These are phyloP conservation scores for Acipenser ruthenus DNA, from an alignment of 2,797 vertebrate genomes.

Conservation along the genomic window DNA sequence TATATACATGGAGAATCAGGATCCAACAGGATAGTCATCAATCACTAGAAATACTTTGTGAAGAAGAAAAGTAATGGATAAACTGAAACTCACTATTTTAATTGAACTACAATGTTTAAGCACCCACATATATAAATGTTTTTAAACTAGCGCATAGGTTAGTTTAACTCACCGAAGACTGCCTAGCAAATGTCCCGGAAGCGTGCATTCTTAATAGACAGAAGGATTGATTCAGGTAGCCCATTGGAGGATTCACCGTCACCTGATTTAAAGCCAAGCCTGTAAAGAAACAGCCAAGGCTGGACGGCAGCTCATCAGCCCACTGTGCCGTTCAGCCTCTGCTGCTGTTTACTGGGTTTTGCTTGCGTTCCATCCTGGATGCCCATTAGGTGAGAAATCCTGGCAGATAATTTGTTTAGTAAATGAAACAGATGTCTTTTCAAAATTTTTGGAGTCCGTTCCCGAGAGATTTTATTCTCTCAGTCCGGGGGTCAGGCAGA, in stretches of 20 bases:
- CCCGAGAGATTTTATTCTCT: constrained; percentile 38
- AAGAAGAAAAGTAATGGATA: no score
- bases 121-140: not conserved
- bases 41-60: no score
- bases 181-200: constrained; percentile 28
- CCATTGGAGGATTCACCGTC: constrained; percentile 8
- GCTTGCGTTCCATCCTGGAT: constrained; percentile 26
- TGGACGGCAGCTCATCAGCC: constrained; percentile 15
- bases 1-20: no score
- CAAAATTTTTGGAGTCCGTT: constrained; percentile 32
- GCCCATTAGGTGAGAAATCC: constrained; percentile 46
- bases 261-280: constrained; percentile 14
- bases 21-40: no score
- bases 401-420: constrained; percentile 59
- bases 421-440: constrained; percentile 68
- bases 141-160: constrained; percentile 8
- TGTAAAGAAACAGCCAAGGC: constrained; percentile 11
- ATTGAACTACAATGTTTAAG: no score
- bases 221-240: constrained; percentile 39
- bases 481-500: constrained; percentile 73
- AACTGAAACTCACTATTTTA: no score
- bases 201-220: constrained; percentile 29
- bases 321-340: constrained; percentile 20
- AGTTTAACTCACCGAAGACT: constrained; percentile 1
- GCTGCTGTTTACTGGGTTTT: constrained; percentile 3